phyloP scores from a whole-genome alignment of 2,888 invertebrate species.

The Lydus trimaculatus region DNA sequence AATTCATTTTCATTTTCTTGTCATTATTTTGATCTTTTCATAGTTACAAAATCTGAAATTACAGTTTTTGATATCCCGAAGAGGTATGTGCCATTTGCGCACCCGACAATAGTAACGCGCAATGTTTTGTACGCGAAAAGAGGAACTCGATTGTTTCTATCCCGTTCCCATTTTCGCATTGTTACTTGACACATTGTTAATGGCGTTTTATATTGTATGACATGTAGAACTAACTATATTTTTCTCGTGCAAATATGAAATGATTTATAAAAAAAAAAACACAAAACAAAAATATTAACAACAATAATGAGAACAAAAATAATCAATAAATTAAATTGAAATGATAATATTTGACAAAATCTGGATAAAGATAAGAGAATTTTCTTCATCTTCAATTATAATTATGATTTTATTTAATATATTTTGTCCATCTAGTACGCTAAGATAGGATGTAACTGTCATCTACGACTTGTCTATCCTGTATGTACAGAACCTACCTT shows the following conservation, averaged over 20 bases:
- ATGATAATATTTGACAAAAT: conserved; percentile 30
- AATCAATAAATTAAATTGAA: conserved; percentile 30
- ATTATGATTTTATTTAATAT: conserved; percentile 15
- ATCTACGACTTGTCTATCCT: conserved; percentile 47
- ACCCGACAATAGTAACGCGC: conserved; percentile 43
- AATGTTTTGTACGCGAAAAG: conserved; percentile 41
- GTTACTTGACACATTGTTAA: conserved; percentile 56
- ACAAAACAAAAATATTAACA: background rate
- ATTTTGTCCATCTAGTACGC: conserved; percentile 47
- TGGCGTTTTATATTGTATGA: conserved; percentile 52
- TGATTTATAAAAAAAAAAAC: conserved; percentile 29
- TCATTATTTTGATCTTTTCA: background rate
- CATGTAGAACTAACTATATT: conserved; percentile 50
- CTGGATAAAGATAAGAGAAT: conserved; percentile 27
- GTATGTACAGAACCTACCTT: conserved; percentile 45
- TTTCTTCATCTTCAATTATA: conserved; percentile 33
- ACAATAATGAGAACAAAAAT: conserved; percentile 26
- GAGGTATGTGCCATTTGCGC: conserved; percentile 32
- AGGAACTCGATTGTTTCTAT: conserved; percentile 35
- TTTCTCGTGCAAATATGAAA: conserved; percentile 43
- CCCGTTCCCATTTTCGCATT: conserved; percentile 47
- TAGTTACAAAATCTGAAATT: background rate
- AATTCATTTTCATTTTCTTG: background rate
- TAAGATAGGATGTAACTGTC: conserved; percentile 48
- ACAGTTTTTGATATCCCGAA: background rate